A percentile compares a stretch with the other conserved stretches of the same genome.
Conservation (phyloP, 2,797 vertebrate species). For the Gallinago nigripennis region DNA sequence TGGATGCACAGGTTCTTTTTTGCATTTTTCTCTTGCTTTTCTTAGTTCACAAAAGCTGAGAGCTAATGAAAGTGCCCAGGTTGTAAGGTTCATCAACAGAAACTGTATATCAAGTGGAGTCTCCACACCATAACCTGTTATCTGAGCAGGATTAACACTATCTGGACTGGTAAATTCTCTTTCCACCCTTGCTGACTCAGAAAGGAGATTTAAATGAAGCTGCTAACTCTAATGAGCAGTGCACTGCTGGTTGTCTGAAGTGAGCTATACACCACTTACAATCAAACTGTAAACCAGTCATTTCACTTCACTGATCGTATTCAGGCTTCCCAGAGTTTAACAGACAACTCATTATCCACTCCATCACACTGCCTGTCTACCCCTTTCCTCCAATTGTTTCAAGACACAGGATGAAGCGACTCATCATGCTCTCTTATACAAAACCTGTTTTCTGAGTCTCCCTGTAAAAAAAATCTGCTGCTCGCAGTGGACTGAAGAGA, state of each 20-base stretch:
- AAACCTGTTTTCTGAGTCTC: neutral
- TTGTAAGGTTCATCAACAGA: neutral
- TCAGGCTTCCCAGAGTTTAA: constrained; percentile 22
- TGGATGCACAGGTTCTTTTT: neutral
- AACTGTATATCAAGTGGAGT: neutral
- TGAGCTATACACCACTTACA: neutral
- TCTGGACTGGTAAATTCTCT: neutral
- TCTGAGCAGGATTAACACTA: neutral
- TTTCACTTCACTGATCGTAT: constrained; percentile 35
- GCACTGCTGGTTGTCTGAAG: neutral
- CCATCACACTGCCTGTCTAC: constrained; percentile 1
- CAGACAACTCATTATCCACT: constrained; percentile 51
- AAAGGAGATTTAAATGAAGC: constrained; percentile 17
- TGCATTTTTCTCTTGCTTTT: neutral
- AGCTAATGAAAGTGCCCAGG: neutral
- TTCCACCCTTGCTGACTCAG: neutral
- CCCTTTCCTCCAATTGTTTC: constrained; percentile 11
- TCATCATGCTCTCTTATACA: neutral
- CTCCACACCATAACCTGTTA: neutral
- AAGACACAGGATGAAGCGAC: constrained; percentile 9
- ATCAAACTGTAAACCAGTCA: constrained; percentile 16
- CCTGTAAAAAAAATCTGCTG: neutral
- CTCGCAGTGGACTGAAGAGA: neutral
- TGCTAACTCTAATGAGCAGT: constrained; percentile 21
- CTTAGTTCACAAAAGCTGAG: neutral